A percentile compares a stretch with the other conserved stretches of the same genome.
phyloP scores from a whole-genome alignment of 1,140 invertebrate genomes.

The Eulimnadia texana region DNA sequence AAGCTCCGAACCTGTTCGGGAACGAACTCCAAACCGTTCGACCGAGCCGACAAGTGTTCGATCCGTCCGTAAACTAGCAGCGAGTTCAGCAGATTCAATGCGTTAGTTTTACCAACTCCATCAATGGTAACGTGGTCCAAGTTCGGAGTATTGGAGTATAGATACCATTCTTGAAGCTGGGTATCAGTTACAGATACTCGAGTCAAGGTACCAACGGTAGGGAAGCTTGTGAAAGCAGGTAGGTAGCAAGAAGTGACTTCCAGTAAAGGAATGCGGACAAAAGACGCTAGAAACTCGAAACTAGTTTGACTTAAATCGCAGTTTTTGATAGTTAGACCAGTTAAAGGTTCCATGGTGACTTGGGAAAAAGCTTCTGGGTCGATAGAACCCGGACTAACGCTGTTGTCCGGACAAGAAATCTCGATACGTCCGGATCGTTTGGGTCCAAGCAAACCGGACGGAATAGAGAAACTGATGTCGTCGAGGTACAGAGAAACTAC shows the following conservation, averaged over 20 bases:
- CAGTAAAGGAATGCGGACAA: neutral
- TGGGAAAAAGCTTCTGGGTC: neutral
- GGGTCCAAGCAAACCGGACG: neutral
- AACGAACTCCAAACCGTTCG: neutral
- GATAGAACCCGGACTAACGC: neutral
- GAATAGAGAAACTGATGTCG: neutral
- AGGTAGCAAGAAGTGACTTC: neutral
- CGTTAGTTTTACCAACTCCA: neutral
- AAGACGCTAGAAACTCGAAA: neutral
- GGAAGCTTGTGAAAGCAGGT: neutral
- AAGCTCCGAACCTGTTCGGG: neutral
- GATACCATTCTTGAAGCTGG: neutral
- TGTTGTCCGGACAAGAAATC: neutral
- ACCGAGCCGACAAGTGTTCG: neutral
- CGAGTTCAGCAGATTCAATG: neutral
- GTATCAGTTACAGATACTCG: neutral
- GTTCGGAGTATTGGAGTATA: neutral
- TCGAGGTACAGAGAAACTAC: neutral
- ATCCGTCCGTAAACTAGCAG: neutral
- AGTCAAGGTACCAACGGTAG: neutral
- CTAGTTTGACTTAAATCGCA: neutral
- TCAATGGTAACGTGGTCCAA: neutral
- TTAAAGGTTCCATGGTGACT: neutral
- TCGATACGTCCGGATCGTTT: neutral
- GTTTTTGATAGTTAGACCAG: neutral